These are phyloP conservation scores for Acanthosepion esculentum DNA, from an alignment of 2,888 invertebrate species.

Conservation along the genomic window DNA sequence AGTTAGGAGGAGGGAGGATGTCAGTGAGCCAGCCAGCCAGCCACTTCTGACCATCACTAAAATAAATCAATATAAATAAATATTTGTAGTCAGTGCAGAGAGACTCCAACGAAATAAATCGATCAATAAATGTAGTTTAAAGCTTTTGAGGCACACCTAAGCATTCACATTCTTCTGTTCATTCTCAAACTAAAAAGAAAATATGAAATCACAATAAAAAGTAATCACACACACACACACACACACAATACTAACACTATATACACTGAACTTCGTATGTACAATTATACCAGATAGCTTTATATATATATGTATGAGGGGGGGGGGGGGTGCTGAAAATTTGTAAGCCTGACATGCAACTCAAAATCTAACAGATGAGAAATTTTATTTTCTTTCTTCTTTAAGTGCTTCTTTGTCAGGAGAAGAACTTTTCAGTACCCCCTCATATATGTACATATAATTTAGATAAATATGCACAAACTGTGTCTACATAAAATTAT, in stretches of 20 bases:
- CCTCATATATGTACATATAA: neutral
- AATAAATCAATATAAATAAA: conserved; percentile 24
- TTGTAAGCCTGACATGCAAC: too few relatives aligned
- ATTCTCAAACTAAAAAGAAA: neutral
- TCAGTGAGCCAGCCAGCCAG: neutral
- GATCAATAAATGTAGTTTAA: conserved; percentile 15
- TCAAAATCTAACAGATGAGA: too few relatives aligned
- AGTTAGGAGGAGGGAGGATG: neutral
- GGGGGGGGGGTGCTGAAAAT: too few relatives aligned
- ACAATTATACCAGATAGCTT: neutral
- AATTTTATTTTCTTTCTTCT: too few relatives aligned
- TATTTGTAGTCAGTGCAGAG: conserved; percentile 6
- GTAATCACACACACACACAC: too few relatives aligned
- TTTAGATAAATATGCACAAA: neutral
- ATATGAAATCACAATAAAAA: neutral
- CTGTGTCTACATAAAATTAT: neutral
- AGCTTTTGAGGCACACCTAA: conserved; percentile 25
- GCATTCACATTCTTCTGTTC: conserved; percentile 2
- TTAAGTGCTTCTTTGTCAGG: too few relatives aligned
- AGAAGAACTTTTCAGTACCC: neutral
- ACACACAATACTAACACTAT: too few relatives aligned
- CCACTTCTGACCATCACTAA: conserved; percentile 21
- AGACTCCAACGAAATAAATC: neutral
- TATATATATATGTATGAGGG: neutral
- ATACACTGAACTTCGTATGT: too few relatives aligned